These are phyloP conservation scores for Bettongia penicillata DNA, from an alignment of 2,113 vertebrate genomes.

Conservation along the genomic window DNA sequence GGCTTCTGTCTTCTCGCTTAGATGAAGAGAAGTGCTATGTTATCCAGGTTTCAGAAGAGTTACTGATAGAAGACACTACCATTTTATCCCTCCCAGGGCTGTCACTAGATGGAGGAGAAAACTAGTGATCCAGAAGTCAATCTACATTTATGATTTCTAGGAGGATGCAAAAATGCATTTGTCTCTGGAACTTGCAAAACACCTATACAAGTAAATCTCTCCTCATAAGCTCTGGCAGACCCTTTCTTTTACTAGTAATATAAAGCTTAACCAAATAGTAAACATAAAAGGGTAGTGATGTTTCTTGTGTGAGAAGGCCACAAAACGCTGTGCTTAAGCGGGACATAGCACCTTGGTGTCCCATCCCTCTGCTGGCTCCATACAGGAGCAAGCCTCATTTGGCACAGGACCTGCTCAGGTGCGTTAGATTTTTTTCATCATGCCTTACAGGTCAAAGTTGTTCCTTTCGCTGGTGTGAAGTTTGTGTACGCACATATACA, in stretches of 20 bases:
- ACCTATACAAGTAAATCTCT: not conserved
- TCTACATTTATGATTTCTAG: fast-evolving
- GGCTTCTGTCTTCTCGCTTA: not conserved
- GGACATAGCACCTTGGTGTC: not conserved
- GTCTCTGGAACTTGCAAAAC: not conserved
- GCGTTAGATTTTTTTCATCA: not conserved
- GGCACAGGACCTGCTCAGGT: slow-evolving; percentile 6
- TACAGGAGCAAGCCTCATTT: not conserved
- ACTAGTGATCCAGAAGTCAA: not conserved
- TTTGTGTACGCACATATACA: not conserved
- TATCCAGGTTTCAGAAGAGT: not conserved
- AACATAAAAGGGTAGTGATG: not conserved
- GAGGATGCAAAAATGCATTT: not conserved
- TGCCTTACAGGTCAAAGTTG: not conserved
- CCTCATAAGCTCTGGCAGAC: not conserved
- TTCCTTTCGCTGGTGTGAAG: not conserved
- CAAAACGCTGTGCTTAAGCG: not conserved
- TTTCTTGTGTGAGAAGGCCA: slow-evolving; percentile 1
- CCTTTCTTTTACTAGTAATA: not conserved
- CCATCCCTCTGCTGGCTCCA: not conserved
- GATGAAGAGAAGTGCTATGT: slow-evolving; percentile 15
- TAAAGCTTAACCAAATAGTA: not conserved
- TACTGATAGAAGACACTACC: not conserved
- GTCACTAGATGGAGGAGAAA: not conserved
- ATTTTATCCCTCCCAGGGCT: slow-evolving; percentile 13